phyloP scores from a whole-genome alignment of 2,113 vertebrate genomes.

The Excalfactoria chinensis region DNA sequence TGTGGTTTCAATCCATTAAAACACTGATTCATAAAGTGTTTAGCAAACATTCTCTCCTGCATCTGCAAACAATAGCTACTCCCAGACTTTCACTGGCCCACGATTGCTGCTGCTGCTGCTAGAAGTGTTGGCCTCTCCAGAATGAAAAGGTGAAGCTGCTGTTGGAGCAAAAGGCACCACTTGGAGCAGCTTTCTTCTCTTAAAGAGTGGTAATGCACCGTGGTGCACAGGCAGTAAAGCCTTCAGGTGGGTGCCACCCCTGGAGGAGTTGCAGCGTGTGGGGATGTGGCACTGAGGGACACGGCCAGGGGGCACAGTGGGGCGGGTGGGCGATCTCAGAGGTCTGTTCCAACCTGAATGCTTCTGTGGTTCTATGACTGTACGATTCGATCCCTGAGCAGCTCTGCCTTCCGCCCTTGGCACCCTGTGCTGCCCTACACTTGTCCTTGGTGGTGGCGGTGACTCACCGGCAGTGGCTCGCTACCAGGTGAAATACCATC shows the following conservation, averaged over 20 bases:
- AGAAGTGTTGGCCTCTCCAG: accelerated
- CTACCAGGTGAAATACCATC: background rate
- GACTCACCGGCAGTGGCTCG: constrained; percentile 14
- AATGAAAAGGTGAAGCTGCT: background rate
- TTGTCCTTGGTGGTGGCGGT: background rate
- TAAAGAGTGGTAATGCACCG: too few species aligned
- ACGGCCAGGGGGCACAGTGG: too few species aligned
- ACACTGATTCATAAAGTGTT: constrained; percentile 60
- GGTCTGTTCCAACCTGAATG: too few species aligned
- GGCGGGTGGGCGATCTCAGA: too few species aligned
- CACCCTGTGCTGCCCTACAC: background rate
- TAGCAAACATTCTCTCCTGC: constrained; percentile 53
- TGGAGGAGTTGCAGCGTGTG: too few species aligned
- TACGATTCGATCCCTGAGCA: background rate
- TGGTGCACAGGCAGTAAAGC: too few species aligned
- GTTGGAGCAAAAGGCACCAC: background rate
- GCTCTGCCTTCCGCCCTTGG: background rate
- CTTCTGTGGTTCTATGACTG: too few species aligned
- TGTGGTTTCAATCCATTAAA: constrained; percentile 63
- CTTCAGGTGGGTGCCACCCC: too few species aligned
- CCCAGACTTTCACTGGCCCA: constrained; percentile 53
- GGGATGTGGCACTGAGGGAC: too few species aligned
- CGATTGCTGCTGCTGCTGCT: background rate
- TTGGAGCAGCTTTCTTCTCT: background rate
- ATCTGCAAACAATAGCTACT: constrained; percentile 62